Base-by-base conservation (phyloP, 37 sponge, comb jelly and placozoan genomes). In the Trichoplax adhaerens region DNA sequence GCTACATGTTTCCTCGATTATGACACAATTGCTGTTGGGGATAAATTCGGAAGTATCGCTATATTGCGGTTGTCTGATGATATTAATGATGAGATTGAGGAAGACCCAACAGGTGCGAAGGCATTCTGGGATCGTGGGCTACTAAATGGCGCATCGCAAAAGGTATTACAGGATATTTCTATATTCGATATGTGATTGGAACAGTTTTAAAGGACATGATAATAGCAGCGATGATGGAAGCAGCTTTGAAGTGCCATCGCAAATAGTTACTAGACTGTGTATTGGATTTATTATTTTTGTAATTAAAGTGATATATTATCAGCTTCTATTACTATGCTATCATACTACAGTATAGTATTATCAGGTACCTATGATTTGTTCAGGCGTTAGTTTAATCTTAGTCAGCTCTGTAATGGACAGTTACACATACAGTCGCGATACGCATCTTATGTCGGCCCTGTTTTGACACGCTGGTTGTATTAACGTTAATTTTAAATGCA, bases 51-150 rank as follows among this genome's bases (percentile, higher is more conserved):
- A 10, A 91, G 86, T 60, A 51, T 91, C 7, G 74, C 85, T 5
- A 77, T 96, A 51, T 82, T 94, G 1, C 83, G 92, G 48, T 73
- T 96, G 5, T 83, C 93, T 1, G 61, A 65, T 53, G 93, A 91
- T 65, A 78, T 81, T 12, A 73, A 77, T 3, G 98, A 96, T 73
- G 84, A 92, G 2, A 85, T 96, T 5, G 92, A 91, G 69, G 98
- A 96, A 52, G 98, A 96, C 66, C 98, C 98, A 2, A 86, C 98
- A 54, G 98, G 98, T 2, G 88, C 55, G 72, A 85, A 85, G 67
- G 80, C 93, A 1, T 77, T 96, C 48, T 96, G 98, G 98, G 98
- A 91, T 67, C 78, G 98, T 64, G 98, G 98, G 1, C 58, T 91
- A 54, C 80, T 96, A 55, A 86, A 81, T 77, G 99, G 99, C 48